These are phyloP conservation scores for Ceyx cyanopectus DNA, from an alignment of 2,113 vertebrate genomes.

Conservation along the genomic window DNA sequence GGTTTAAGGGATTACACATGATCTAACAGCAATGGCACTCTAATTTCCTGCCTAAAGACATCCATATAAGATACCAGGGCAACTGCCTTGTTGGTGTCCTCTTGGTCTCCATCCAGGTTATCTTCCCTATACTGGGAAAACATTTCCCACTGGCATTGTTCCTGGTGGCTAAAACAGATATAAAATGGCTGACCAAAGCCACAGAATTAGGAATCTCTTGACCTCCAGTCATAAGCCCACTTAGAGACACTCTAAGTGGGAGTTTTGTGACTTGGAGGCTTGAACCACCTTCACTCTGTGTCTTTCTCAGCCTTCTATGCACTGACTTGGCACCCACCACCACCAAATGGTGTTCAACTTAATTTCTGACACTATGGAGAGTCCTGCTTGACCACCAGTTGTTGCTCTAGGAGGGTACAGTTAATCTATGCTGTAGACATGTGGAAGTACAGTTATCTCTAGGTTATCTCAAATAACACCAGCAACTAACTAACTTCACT, in stretches of 20 bases:
- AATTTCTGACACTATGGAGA: background rate
- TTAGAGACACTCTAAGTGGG: background rate
- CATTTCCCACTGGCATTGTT: background rate
- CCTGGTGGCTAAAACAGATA: background rate
- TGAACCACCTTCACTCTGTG: fast-evolving
- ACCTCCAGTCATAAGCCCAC: fast-evolving
- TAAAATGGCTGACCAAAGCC: background rate
- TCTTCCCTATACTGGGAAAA: background rate
- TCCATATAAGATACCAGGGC: background rate
- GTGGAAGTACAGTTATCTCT: background rate
- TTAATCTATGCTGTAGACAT: background rate
- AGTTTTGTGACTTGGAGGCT: background rate
- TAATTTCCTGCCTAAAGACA: background rate
- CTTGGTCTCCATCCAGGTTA: background rate
- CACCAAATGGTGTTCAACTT: background rate
- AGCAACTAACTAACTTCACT: background rate
- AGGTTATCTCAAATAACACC: background rate
- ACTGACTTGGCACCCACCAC: background rate
- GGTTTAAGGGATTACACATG: background rate
- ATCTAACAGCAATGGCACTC: background rate
- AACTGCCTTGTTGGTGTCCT: background rate
- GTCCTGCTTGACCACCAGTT: background rate
- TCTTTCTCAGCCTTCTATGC: background rate
- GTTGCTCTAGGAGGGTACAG: background rate
- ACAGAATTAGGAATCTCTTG: background rate